Evolutionary conservation across 2,888 invertebrate genomes (phyloP).

Genomic region (Meteorus cinctellus): DNA sequence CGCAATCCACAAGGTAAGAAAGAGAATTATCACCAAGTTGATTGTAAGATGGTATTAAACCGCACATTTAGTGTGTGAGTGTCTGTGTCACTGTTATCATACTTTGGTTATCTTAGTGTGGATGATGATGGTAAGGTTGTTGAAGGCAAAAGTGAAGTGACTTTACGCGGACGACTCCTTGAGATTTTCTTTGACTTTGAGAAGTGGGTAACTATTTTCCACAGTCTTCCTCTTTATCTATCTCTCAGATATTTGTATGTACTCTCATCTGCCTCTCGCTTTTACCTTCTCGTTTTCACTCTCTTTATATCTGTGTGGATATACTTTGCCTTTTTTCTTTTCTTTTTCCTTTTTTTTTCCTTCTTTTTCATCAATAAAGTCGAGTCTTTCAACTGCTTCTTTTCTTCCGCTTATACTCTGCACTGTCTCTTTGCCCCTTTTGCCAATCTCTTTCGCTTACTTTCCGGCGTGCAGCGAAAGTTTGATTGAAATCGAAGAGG

Average conservation of each 20-base stretch:
- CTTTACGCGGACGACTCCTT: background rate
- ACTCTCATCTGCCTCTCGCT: conserved; percentile 22
- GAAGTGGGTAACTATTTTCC: conserved; percentile 11
- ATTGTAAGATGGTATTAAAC: conserved; percentile 5
- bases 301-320: conserved; percentile 3
- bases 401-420: background rate
- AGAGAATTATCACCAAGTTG: background rate
- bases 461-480: conserved; percentile 8
- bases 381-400: conserved; percentile 17
- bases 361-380: conserved; percentile 22
- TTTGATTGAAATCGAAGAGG: conserved; percentile 26
- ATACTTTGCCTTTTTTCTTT: background rate
- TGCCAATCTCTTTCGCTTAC: conserved; percentile 7
- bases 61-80: background rate
- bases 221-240: conserved; percentile 22
- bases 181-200: conserved; percentile 25
- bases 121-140: background rate
- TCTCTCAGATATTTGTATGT: background rate
- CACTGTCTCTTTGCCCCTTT: conserved; percentile 12
- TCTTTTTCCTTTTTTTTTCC: background rate
- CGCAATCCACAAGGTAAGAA: background rate
- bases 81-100: background rate
- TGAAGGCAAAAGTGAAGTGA: background rate
- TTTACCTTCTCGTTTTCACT: conserved; percentile 39
- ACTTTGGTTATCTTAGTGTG: background rate